A percentile compares a stretch with the other conserved stretches of the same genome.
Conservation (phyloP, 2,797 vertebrate genomes). For the Coccyzus lansbergi region DNA sequence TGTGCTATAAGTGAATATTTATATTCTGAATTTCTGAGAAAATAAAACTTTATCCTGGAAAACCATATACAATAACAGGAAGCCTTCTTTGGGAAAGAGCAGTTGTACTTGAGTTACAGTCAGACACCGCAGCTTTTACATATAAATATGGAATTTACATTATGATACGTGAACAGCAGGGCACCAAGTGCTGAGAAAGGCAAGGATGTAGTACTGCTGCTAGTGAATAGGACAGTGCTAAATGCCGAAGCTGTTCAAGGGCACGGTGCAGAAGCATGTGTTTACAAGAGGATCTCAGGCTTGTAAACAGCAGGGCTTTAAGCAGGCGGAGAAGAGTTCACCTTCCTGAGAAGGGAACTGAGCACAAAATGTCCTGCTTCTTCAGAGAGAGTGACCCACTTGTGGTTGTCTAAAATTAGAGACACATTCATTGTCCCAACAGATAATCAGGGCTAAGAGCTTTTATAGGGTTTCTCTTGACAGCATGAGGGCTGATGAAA, state of each 20-base stretch:
- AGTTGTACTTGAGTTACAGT: background rate
- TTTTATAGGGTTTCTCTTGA: slow-evolving; percentile 26
- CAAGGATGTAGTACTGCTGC: background rate
- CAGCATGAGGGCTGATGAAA: background rate
- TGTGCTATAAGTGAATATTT: background rate
- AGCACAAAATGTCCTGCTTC: background rate
- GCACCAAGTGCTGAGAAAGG: background rate
- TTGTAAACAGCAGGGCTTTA: slow-evolving; percentile 10
- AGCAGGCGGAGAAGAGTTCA: background rate
- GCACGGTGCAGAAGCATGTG: background rate
- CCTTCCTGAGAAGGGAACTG: background rate
- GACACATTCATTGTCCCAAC: slow-evolving; percentile 17
- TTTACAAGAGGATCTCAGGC: background rate
- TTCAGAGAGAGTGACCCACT: background rate
- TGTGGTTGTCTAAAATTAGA: slow-evolving; percentile 1
- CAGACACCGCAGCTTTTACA: background rate
- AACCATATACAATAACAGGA: background rate
- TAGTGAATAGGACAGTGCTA: background rate
- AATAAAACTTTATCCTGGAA: background rate
- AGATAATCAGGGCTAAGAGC: slow-evolving; percentile 14
- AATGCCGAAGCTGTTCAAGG: slow-evolving; percentile 16
- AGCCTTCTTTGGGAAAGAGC: background rate
- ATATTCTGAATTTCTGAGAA: slow-evolving; percentile 19
- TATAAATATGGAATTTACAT: background rate
- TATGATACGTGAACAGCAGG: background rate